Evolutionary conservation across 2,797 vertebrate species (phyloP), one percentile per base, ranked within the genome.

Genomic region (Fistularia commersonii): DNA sequence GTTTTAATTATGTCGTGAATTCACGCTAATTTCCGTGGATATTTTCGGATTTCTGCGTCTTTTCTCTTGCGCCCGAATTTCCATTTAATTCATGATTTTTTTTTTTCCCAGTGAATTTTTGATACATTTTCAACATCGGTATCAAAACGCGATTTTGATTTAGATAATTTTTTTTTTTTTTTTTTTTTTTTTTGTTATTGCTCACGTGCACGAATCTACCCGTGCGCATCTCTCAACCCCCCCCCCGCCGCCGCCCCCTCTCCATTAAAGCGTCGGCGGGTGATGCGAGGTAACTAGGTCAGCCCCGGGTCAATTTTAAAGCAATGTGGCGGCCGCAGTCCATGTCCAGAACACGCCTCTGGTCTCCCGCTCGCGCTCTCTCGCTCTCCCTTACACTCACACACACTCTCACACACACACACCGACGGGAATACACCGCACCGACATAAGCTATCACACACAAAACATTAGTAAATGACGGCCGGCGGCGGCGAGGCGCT

Each of bases 251-350:
- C 11, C 54, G 48, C 66, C 39, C 56, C 58, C 54, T 7, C 66
- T 68, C 68, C 45, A 51, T 39, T 70, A 74, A 83, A 80, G 66
- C 13, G 15, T 76, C 73, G 57, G 64, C 79, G 80, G 83, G 82
- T 87, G 74, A 87, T 75, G 72, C 41, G 72, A 86, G 86, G 82
- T 83, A 88, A 87, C 79, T 86, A 81, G 84, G 86, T 86, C 84
- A 87, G 78, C 79, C 82, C 73, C 69, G 44, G 82, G 83, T 88
- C 82, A 85, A 72, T 80, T 79, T 75, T 74, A 86, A 79, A 82
- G 81, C 76, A 78, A 76, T 66, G 73, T 69, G 80, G 74, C 69
- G 67, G 79, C 82, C 75, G 58, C 79, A 78, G 82, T 79, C 73
- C 66, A 76, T 71, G 75, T 79, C 79, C 77, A 81, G 75, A 83